Conservation (phyloP, 1,140 invertebrate genomes). For the Halesus radiatus region DNA sequence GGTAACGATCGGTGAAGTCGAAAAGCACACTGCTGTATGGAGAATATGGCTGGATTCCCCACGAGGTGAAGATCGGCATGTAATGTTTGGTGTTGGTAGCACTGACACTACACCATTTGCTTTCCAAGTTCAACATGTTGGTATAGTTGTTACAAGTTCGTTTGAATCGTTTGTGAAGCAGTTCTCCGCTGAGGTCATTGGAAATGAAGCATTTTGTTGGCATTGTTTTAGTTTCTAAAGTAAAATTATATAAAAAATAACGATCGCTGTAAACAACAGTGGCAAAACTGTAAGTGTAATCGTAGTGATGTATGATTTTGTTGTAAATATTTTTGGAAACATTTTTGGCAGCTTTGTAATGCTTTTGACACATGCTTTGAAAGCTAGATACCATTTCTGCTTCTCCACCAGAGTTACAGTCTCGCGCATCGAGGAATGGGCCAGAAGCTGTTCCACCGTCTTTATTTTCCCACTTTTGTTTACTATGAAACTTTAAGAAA, state of each 20-base stretch:
- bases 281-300: conserved; percentile 55
- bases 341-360: conserved; percentile 52
- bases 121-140: conserved; percentile 46
- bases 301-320: conserved; percentile 49
- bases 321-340: conserved; percentile 55
- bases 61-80: conserved; percentile 55
- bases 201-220: conserved; percentile 52
- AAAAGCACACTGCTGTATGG: conserved; percentile 37
- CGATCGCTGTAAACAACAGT: conserved; percentile 67
- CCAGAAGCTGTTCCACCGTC: conserved; percentile 1
- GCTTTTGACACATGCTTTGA: conserved; percentile 50
- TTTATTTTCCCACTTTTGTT: conserved; percentile 31
- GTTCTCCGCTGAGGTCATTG: conserved; percentile 39
- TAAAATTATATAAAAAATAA: conserved; percentile 62
- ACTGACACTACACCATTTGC: conserved; percentile 22
- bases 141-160: conserved; percentile 49
- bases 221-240: conserved; percentile 54
- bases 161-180: conserved; percentile 50
- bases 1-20: conserved; percentile 47
- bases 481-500: conserved; percentile 51
- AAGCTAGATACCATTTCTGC: conserved; percentile 44
- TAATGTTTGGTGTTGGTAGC: conserved; percentile 46
- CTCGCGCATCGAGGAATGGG: conserved; percentile 46
- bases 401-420: conserved; percentile 51
- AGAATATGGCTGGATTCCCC: conserved; percentile 54